These are phyloP conservation scores for Leucozona laternaria DNA, from an alignment of 2,888 invertebrate genomes.

Conservation along the genomic window DNA sequence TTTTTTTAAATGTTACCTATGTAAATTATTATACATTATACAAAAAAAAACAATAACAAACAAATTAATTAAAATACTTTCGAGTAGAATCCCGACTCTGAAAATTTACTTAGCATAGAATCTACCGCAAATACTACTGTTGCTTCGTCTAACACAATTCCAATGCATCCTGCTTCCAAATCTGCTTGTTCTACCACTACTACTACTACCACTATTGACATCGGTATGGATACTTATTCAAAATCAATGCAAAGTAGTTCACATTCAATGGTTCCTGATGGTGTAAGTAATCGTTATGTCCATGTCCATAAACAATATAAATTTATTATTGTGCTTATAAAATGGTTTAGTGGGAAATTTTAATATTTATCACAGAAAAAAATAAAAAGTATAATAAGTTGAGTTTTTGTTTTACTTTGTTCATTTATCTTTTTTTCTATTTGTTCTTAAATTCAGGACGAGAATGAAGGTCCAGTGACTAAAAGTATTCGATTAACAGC, in stretches of 20 bases:
- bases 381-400: background rate
- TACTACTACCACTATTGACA: slow-evolving; percentile 37
- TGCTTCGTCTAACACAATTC: slow-evolving; percentile 69
- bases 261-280: slow-evolving; percentile 61
- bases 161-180: slow-evolving; percentile 67
- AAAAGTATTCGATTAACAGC: slow-evolving; percentile 99
- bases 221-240: slow-evolving; percentile 60
- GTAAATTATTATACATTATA: background rate
- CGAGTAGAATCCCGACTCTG: slow-evolving; percentile 72
- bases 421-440: background rate
- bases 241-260: slow-evolving; percentile 61
- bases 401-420: background rate
- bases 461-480: slow-evolving; percentile 99
- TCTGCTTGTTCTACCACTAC: slow-evolving; percentile 51
- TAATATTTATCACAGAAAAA: background rate
- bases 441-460: slow-evolving; percentile 88
- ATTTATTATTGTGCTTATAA: slow-evolving; percentile 42
- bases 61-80: slow-evolving; percentile 65
- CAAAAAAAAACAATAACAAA: slow-evolving; percentile 30
- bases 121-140: slow-evolving; percentile 62
- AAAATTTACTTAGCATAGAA: slow-evolving; percentile 70
- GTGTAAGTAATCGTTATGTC: slow-evolving; percentile 69
- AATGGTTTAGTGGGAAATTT: slow-evolving; percentile 57
- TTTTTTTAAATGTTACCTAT: background rate
- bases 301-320: slow-evolving; percentile 18